Conservation (phyloP, 2,797 vertebrate genomes). For the Odontamblyopus rebecca region DNA sequence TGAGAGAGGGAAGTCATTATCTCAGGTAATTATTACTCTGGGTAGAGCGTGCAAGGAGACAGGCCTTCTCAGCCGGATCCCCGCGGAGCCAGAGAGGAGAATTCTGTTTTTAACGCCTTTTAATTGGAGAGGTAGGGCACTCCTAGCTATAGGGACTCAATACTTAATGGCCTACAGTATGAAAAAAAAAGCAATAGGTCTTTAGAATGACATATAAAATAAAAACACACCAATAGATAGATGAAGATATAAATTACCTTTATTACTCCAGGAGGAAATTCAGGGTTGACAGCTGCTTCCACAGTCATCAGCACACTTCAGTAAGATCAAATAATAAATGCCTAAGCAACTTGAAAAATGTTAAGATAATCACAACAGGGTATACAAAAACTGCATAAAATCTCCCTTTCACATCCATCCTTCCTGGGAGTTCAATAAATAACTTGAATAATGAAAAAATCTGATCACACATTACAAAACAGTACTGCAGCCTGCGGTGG, state of each 20-base stretch:
- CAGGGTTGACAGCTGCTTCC: too few relatives aligned
- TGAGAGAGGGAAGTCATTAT: constrained; percentile 83
- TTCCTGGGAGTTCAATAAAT: too few relatives aligned
- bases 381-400: too few relatives aligned
- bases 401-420: too few relatives aligned
- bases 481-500: background rate
- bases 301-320: too few relatives aligned
- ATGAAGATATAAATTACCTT: background rate
- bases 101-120: constrained; percentile 74
- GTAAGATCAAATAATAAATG: too few relatives aligned
- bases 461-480: too few relatives aligned
- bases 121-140: constrained; percentile 78
- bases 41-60: constrained; percentile 72
- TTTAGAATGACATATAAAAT: constrained; percentile 11
- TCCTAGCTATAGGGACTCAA: constrained; percentile 61
- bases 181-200: constrained; percentile 18
- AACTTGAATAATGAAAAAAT: too few relatives aligned
- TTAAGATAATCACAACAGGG: too few relatives aligned
- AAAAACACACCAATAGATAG: background rate
- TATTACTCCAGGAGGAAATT: too few relatives aligned
- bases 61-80: constrained; percentile 61
- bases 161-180: constrained; percentile 62
- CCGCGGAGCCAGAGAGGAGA: constrained; percentile 65
- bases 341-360: too few relatives aligned
- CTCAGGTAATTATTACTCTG: constrained; percentile 83